Percentiles rank a stretch among this genome's conserved stretches.
Conservation (phyloP, 92 coral and sea anemone genomes). For the Desmophyllum pertusum region DNA sequence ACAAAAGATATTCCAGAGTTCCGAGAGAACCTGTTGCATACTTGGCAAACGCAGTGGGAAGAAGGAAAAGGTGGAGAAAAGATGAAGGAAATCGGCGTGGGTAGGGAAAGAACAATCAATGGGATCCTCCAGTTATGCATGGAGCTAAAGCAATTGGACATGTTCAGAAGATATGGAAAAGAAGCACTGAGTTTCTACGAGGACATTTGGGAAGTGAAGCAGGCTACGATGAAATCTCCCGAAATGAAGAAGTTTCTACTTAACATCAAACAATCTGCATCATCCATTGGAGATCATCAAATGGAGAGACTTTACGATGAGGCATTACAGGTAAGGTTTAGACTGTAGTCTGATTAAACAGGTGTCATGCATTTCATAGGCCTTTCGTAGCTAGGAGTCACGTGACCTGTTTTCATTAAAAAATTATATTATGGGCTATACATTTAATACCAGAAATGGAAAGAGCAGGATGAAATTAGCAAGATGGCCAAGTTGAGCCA, state of each 20-base stretch:
- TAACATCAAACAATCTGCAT: neutral
- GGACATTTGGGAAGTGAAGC: neutral
- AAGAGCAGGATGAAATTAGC: too few relatives aligned
- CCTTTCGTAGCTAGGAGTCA: too few relatives aligned
- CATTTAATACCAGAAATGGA: too few relatives aligned
- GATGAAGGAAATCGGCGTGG: neutral
- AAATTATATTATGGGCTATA: too few relatives aligned
- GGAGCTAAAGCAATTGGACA: constrained; percentile 1
- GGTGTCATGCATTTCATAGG: too few relatives aligned
- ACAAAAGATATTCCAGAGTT: neutral
- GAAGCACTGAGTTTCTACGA: constrained; percentile 24
- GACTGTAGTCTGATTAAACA: too few relatives aligned
- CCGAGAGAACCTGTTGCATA: neutral
- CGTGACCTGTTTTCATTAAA: too few relatives aligned
- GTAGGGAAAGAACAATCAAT: neutral
- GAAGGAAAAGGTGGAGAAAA: constrained; percentile 7
- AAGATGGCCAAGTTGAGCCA: too few relatives aligned
- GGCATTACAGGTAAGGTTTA: constrained; percentile 7
- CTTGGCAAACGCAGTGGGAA: constrained; percentile 17
- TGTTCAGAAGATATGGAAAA: neutral
- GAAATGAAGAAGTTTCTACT: constrained; percentile 6
- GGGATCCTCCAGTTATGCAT: constrained; percentile 24
- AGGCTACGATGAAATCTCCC: neutral
- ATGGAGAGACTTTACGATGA: neutral
- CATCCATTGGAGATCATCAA: constrained; percentile 16